Conservation (phyloP, 2,113 vertebrate genomes). For the Pogona vitticeps region DNA sequence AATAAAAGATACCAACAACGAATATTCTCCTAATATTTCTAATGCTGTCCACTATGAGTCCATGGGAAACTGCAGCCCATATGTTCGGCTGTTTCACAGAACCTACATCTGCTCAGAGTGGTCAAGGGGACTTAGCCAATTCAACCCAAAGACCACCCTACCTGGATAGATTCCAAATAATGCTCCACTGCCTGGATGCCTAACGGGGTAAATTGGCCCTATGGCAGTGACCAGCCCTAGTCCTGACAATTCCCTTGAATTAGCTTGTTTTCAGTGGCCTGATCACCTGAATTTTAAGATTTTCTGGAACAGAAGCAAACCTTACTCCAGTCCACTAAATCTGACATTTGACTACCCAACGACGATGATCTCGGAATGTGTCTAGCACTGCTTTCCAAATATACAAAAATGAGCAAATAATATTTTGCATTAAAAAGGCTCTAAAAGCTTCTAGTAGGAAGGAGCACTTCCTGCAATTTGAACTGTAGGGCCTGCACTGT, state of each 20-base stretch:
- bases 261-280: background rate
- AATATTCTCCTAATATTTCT: too few species aligned
- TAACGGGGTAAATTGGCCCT: background rate
- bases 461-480: background rate
- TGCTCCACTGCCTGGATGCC: background rate
- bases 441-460: background rate
- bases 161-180: background rate
- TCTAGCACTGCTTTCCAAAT: background rate
- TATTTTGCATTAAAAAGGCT: background rate
- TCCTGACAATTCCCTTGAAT: background rate
- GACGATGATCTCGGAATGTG: background rate
- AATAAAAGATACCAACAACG: background rate
- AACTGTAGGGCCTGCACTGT: background rate
- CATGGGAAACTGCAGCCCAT: too few species aligned
- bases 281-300: background rate
- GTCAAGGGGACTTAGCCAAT: background rate
- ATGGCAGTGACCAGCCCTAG: background rate
- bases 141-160: background rate
- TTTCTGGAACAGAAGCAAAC: background rate
- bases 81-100: background rate
- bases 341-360: too few species aligned
- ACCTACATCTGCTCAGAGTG: background rate
- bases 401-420: background rate
- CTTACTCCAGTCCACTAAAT: background rate
- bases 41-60: too few species aligned